phyloP scores from a whole-genome alignment of 2,797 vertebrate genomes.

The Myotis vivesi region DNA sequence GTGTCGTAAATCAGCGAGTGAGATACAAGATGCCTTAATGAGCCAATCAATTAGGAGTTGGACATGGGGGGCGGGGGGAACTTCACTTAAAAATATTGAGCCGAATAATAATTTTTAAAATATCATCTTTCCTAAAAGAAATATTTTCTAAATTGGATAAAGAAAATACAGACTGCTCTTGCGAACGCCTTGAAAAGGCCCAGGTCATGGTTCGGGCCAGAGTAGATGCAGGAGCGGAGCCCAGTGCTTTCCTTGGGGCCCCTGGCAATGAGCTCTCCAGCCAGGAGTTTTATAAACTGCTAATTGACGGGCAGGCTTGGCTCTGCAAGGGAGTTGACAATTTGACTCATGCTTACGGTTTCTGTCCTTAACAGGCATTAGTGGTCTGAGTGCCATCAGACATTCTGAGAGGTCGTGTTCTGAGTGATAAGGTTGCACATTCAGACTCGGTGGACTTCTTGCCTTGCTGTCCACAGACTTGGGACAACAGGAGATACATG shows the following conservation, averaged over 20 bases:
- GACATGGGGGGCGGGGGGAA: not conserved
- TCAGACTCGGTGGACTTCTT: not conserved
- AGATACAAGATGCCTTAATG: no score
- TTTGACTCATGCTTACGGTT: conserved; percentile 55
- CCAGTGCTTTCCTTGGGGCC: conserved; percentile 48
- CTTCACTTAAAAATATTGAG: not conserved
- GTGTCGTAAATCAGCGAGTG: no score
- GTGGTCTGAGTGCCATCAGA: not conserved
- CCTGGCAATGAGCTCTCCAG: conserved; percentile 22
- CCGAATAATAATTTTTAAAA: not conserved
- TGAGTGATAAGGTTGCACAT: not conserved
- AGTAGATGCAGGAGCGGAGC: not conserved
- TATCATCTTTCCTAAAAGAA: not conserved
- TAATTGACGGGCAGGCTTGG: conserved; percentile 74
- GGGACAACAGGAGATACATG: not conserved
- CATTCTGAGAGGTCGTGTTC: not conserved
- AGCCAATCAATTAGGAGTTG: no score
- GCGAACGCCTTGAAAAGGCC: not conserved
- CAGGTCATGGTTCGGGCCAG: not conserved
- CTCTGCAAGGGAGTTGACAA: conserved; percentile 68
- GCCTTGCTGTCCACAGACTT: not conserved
- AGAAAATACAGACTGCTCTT: conserved; percentile 9
- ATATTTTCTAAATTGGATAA: not conserved
- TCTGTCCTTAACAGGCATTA: conserved; percentile 53
- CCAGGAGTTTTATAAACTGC: conserved; percentile 68